Percentiles rank a stretch among this genome's conserved stretches.
Conservation (phyloP, 2,888 invertebrate species). For the Heteromyza rotundicornis region DNA sequence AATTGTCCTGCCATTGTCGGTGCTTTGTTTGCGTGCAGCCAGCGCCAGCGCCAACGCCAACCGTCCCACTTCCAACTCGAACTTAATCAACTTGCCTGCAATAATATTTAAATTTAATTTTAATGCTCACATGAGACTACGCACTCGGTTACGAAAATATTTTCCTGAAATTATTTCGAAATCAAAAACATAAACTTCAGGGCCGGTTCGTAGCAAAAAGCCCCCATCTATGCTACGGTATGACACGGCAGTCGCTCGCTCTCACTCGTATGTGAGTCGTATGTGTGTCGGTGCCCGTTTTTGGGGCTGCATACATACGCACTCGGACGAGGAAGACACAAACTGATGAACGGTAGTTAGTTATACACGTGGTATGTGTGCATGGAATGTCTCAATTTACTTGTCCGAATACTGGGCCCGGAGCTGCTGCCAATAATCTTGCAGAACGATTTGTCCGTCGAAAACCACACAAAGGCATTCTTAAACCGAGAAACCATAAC, state of each 20-base stretch:
- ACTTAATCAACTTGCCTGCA: constrained; percentile 53
- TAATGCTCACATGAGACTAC: constrained; percentile 51
- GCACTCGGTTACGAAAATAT: constrained; percentile 19
- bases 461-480: constrained; percentile 19
- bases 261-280: too few relatives aligned
- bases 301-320: too few relatives aligned
- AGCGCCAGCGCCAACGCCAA: background rate
- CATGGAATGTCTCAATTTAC: constrained; percentile 25
- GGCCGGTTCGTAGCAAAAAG: background rate
- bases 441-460: background rate
- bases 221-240: background rate
- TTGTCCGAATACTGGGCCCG: background rate
- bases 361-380: background rate
- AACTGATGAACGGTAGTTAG: background rate
- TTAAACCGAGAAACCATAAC: constrained; percentile 15
- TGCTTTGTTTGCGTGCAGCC: constrained; percentile 1
- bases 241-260: background rate
- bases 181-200: constrained; percentile 11
- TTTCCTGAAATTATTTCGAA: constrained; percentile 17
- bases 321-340: constrained; percentile 7
- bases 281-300: too few relatives aligned
- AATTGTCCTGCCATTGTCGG: constrained; percentile 30
- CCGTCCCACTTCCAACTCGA: background rate
- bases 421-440: background rate
- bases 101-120: constrained; percentile 59